Evolutionary conservation across 2,888 invertebrate genomes (phyloP).

Genomic region (Epirrhoe alternata): DNA sequence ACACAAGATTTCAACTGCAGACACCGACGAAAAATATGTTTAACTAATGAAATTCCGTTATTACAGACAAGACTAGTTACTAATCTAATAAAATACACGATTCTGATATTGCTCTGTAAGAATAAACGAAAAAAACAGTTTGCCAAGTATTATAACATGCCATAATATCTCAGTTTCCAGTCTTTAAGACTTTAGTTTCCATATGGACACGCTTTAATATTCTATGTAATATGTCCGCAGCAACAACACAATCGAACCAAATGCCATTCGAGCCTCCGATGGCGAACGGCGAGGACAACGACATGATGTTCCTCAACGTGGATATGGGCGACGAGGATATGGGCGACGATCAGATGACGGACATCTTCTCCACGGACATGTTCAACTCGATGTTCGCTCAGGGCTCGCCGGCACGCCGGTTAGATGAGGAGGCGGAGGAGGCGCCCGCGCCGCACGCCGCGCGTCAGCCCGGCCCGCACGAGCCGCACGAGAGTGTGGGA

Average conservation of each 20-base stretch:
- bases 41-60: too few species aligned
- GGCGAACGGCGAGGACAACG: constrained; percentile 79
- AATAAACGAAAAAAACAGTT: too few species aligned
- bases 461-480: constrained; percentile 49
- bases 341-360: constrained; percentile 89
- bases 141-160: too few species aligned
- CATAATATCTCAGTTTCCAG: too few species aligned
- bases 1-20: too few species aligned
- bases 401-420: constrained; percentile 54
- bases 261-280: constrained; percentile 77
- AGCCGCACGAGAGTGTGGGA: constrained; percentile 88
- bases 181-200: too few species aligned
- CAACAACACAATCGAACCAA: constrained; percentile 90
- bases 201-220: background rate
- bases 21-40: too few species aligned
- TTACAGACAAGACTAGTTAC: too few species aligned
- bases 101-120: too few species aligned
- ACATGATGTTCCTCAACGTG: constrained; percentile 77
- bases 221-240: constrained; percentile 2
- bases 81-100: too few species aligned
- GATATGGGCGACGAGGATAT: constrained; percentile 80
- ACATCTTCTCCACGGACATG: constrained; percentile 88
- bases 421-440: constrained; percentile 56
- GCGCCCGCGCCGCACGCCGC: constrained; percentile 52
- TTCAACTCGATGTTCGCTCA: constrained; percentile 85